Base-by-base conservation (phyloP, 2,888 invertebrate genomes). In the Dasysyrphus tricinctus region DNA sequence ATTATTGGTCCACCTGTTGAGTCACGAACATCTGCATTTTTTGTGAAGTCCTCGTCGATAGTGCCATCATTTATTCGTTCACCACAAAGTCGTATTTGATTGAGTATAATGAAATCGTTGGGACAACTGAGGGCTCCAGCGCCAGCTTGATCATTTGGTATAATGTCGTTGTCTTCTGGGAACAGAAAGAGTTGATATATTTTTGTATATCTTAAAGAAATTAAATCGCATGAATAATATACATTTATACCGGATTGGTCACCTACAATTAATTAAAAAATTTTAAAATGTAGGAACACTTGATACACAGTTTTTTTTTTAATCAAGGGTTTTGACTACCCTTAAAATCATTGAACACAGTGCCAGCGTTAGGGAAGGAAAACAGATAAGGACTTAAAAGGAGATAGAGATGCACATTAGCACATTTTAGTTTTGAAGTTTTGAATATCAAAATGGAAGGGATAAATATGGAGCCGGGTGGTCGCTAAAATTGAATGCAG, bases 81-180 rank as follows among this genome's bases (percentile, higher is more conserved):
- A 0, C 96, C 96, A 89, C 96, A 97, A 4, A 97, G 92, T 74
- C 96, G 93, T 32, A 95, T 94, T 14, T 96, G 95, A 69, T 95
- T 94, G 83, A 96, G 93, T 2, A 95, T 93, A 57, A 96, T 93
- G 93, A 95, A 97, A 90, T 96, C 96, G 88, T 95, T 95, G 0
- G 96, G 96, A 90, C 96, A 97, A 91, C 96, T 95, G 89, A 95
- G 94, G 74, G 95, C 94, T 89, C 96, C 96, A 61, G 95, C 95
- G 0, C 96, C 96, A 1, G 96, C 96, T 91, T 96, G 96, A 1
- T 94, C 94, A 39, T 94, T 94, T 3, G 95, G 94, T 44, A 96
- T 94, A 6, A 95, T 93, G 82, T 94, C 93, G 49, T 94, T 92
- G 37, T 95, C 95, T 89, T 94, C 96, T 96, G 89, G 19, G 91